Conservation (phyloP, 1,140 invertebrate genomes). For the Dysdera silvatica region DNA sequence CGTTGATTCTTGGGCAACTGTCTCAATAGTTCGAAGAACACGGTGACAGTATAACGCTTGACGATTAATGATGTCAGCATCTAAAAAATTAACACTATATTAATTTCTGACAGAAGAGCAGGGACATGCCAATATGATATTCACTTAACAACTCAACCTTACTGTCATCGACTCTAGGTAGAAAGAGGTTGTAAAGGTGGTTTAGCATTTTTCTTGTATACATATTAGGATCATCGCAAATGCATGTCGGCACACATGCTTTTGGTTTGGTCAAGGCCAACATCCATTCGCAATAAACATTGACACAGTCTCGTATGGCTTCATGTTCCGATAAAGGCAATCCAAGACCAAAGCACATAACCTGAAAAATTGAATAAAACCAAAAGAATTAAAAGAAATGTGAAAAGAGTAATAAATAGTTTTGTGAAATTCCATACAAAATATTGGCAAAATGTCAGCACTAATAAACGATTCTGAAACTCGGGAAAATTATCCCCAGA, state of each 20-base stretch:
- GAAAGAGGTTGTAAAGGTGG: conserved; percentile 91
- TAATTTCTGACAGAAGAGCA: neutral
- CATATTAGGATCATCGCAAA: conserved; percentile 79
- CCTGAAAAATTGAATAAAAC: conserved; percentile 44
- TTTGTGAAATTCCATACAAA: too few relatives aligned
- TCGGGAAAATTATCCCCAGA: too few relatives aligned
- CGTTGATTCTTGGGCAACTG: conserved; percentile 70
- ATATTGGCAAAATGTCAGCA: too few relatives aligned
- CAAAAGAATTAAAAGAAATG: conserved; percentile 3
- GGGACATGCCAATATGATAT: neutral
- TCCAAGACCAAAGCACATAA: conserved; percentile 84
- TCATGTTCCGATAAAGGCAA: conserved; percentile 84
- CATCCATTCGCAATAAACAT: conserved; percentile 95
- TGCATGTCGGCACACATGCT: conserved; percentile 64
- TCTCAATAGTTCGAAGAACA: conserved; percentile 78
- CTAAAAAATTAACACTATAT: conserved; percentile 52
- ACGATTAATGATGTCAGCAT: conserved; percentile 76
- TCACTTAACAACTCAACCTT: conserved; percentile 39
- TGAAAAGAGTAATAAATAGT: neutral
- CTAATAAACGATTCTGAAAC: too few relatives aligned
- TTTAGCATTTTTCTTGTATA: conserved; percentile 85
- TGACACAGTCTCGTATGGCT: conserved; percentile 89
- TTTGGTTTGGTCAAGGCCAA: conserved; percentile 74
- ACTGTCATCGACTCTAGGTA: conserved; percentile 87
- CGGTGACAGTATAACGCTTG: conserved; percentile 93